A percentile compares a stretch with the other conserved stretches of the same genome.
phyloP scores from a whole-genome alignment of 2,113 vertebrate species.

The Recurvirostra avosetta region DNA sequence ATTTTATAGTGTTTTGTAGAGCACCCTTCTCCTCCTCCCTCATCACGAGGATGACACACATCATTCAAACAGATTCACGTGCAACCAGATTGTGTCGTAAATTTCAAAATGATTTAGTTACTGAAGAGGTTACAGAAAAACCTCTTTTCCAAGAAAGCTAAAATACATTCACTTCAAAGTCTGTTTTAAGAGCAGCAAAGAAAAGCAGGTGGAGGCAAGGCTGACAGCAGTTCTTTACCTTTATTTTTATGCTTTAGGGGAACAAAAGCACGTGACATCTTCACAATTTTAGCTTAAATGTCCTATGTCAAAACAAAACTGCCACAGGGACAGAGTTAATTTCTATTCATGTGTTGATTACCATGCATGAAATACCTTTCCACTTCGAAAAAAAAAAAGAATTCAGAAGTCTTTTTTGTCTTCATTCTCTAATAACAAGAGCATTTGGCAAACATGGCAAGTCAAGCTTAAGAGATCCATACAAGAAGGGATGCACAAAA shows the following conservation, averaged over 20 bases:
- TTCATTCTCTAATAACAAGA: neutral
- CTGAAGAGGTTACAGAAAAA: neutral
- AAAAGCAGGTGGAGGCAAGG: neutral
- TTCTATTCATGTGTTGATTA: neutral
- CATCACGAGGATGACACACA: neutral
- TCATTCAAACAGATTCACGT: neutral
- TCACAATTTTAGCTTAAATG: neutral
- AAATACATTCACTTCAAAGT: neutral
- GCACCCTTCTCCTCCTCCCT: neutral
- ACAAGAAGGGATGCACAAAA: neutral
- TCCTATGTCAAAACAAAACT: neutral
- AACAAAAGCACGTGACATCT: neutral
- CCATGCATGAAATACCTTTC: neutral
- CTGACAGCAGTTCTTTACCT: neutral
- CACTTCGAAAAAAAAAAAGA: neutral
- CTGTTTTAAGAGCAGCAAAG: conserved; percentile 9
- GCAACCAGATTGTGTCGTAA: neutral
- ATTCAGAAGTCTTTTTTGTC: neutral
- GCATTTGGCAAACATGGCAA: neutral
- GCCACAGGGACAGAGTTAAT: neutral
- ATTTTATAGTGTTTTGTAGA: neutral
- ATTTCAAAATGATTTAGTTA: neutral
- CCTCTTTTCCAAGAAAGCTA: neutral
- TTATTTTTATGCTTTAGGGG: neutral
- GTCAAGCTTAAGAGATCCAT: neutral